Conservation (phyloP, 2,888 invertebrate species). For the Philereme transversata region DNA sequence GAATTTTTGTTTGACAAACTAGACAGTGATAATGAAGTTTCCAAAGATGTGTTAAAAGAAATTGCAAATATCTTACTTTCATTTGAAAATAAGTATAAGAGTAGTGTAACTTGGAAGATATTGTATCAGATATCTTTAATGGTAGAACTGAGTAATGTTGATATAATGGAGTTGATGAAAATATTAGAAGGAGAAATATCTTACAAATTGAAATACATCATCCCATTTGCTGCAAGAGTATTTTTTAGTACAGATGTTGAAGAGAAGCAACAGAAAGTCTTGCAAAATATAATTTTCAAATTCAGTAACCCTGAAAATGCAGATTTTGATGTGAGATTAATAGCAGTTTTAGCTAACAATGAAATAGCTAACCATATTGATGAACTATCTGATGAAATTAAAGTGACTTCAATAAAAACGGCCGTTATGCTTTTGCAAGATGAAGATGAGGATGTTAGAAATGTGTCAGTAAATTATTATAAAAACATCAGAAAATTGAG, state of each 20-base stretch:
- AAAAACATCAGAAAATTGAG: slow-evolving; percentile 46
- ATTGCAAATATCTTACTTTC: slow-evolving; percentile 51
- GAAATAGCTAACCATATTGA: slow-evolving; percentile 57
- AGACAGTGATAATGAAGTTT: slow-evolving; percentile 37
- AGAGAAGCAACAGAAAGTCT: slow-evolving; percentile 35
- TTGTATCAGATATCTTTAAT: slow-evolving; percentile 60
- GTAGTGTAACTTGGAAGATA: slow-evolving; percentile 59
- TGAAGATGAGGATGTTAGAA: slow-evolving; percentile 80
- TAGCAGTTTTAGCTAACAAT: slow-evolving; percentile 68
- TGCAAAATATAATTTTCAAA: slow-evolving; percentile 53
- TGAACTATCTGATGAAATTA: slow-evolving; percentile 52
- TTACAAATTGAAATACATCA: slow-evolving; percentile 61
- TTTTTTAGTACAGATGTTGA: slow-evolving; percentile 34
- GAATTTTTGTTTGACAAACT: slow-evolving; percentile 54
- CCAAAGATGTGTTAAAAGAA: slow-evolving; percentile 43
- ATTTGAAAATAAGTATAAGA: slow-evolving; percentile 47
- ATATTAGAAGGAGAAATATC: slow-evolving; percentile 41
- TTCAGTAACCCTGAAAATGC: slow-evolving; percentile 59
- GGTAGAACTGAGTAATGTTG: slow-evolving; percentile 41
- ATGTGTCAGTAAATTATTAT: slow-evolving; percentile 62
- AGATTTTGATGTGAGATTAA: slow-evolving; percentile 69
- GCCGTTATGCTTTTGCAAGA: slow-evolving; percentile 80
- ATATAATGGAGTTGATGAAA: slow-evolving; percentile 41
- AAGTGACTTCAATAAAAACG: slow-evolving; percentile 62
- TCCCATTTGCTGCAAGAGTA: slow-evolving; percentile 62